Conservation (phyloP, 2,888 invertebrate genomes). For the Tanytarsus gracilentus region DNA sequence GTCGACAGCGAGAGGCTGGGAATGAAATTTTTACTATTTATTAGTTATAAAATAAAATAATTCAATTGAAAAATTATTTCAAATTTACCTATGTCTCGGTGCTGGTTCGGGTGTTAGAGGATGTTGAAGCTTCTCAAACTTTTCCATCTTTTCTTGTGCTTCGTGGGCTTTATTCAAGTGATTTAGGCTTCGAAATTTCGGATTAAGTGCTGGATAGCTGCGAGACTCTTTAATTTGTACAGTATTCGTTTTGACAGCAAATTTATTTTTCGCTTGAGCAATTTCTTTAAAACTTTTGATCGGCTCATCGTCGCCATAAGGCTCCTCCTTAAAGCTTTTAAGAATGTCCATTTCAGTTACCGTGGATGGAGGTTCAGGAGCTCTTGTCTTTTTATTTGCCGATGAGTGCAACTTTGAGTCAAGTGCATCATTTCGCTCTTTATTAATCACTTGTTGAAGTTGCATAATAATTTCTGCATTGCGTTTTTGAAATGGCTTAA, state of each 20-base stretch:
- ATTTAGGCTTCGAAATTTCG: constrained; percentile 49
- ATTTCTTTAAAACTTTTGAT: constrained; percentile 17
- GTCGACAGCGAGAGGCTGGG: constrained; percentile 66
- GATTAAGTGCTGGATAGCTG: constrained; percentile 48
- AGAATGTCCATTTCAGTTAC: constrained; percentile 35
- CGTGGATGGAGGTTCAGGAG: constrained; percentile 62
- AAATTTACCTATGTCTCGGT: constrained; percentile 58
- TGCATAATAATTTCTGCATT: constrained; percentile 43
- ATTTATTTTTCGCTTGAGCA: constrained; percentile 11
- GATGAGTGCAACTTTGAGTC: constrained; percentile 46
- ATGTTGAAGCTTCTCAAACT: constrained; percentile 34
- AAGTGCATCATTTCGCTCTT: constrained; percentile 48
- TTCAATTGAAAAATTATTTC: no score
- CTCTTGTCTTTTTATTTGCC: constrained; percentile 58
- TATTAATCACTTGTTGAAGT: constrained; percentile 46
- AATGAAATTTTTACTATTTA: no score
- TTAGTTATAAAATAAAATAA: no score
- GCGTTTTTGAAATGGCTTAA: constrained; percentile 40
- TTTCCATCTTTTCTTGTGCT: constrained; percentile 26
- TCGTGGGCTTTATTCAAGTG: constrained; percentile 38
- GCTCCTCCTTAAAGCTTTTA: constrained; percentile 7
- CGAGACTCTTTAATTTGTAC: constrained; percentile 35
- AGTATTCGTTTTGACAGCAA: constrained; percentile 10
- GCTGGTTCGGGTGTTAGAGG: constrained; percentile 54
- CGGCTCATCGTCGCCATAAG: constrained; percentile 12